Base-by-base conservation (phyloP, 2,797 vertebrate species). In the Eremophila alpestris region DNA sequence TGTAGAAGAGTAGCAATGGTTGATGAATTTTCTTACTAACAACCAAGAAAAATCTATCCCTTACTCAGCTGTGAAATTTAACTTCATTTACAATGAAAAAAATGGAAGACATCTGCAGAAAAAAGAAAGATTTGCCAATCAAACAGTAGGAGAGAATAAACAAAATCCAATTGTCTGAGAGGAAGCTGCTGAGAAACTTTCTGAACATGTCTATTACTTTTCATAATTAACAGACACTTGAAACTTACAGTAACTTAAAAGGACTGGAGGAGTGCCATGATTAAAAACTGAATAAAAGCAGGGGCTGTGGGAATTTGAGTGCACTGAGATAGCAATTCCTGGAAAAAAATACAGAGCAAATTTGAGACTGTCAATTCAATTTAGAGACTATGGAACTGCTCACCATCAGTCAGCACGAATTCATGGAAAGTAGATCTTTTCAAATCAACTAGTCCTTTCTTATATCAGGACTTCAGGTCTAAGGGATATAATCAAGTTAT, bases 151-250 rank as follows among this genome's bases (percentile, higher is more conserved):
- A 78, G 43, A 73, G 23, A 84, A 63, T 81, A 81, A 79, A 23
- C 2, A 26, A 89, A 88, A 82, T 73, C 5, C 9, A 81, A 11
- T 38, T 75, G 18, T 91, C 43, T 69, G 71, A 69, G 40, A 65
- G 13, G 21, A 91, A 94, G 27, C 49, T 78, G 40, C 32, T 76
- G 74, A 90, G 63, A 59, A 91, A 55, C 7, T 74, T 80, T 60
- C 55, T 77, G 54, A 93, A 30, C 26, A 38, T 81, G 75, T 76
- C 58, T 59, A 73, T 94, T 87, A 69, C 32, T 84, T 62, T 70
- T 90, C 38, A 70, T 87, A 95, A 93, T 94, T 94, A 96, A 79
- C 34, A 94, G 73, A 76, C 7, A 45, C 38, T 71, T 90, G 45
- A 91, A 86, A 90, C n/a, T 45, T 55, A 59, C 5, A 70, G 55